Percentiles rank a stretch among this genome's conserved stretches.
Evolutionary conservation across 2,888 invertebrate species (phyloP).

Genomic region (Acleris sparsana): DNA sequence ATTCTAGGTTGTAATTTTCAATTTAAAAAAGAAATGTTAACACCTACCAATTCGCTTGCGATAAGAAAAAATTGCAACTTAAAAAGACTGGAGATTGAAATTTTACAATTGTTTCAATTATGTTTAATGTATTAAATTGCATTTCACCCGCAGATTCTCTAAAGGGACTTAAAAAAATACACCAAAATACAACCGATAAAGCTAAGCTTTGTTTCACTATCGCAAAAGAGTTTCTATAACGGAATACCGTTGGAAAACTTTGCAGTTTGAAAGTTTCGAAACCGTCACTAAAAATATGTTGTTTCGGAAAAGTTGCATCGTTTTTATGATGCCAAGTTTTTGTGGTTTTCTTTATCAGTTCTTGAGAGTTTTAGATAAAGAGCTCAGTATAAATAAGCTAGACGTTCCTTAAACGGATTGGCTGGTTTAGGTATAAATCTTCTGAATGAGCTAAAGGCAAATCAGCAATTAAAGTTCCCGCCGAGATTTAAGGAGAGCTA

Average conservation of each 20-base stretch:
- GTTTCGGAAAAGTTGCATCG: constrained; percentile 30
- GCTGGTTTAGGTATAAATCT: constrained; percentile 31
- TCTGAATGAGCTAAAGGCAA: constrained; percentile 31
- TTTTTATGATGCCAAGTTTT: constrained; percentile 33
- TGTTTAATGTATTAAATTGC: constrained; percentile 17
- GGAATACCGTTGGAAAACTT: constrained; percentile 31
- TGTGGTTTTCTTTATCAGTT: constrained; percentile 31
- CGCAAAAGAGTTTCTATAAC: constrained; percentile 16
- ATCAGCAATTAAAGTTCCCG: constrained; percentile 36
- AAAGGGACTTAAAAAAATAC: constrained; percentile 15
- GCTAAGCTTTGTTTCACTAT: constrained; percentile 24
- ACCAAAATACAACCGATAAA: constrained; percentile 18
- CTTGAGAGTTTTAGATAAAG: constrained; percentile 28
- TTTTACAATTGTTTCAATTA: constrained; percentile 19
- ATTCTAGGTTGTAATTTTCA: constrained; percentile 28
- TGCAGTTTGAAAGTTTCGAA: constrained; percentile 30
- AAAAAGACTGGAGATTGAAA: constrained; percentile 1
- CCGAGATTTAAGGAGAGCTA: constrained; percentile 32
- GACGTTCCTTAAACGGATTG: constrained; percentile 25
- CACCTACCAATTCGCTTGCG: constrained; percentile 11
- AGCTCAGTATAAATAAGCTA: constrained; percentile 23
- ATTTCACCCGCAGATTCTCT: constrained; percentile 12
- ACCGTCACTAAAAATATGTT: constrained; percentile 36
- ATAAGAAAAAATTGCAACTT: background rate
- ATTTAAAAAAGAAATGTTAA: constrained; percentile 20